Base-by-base conservation (phyloP, 2,888 invertebrate species). In the Platycheirus albimanus region DNA sequence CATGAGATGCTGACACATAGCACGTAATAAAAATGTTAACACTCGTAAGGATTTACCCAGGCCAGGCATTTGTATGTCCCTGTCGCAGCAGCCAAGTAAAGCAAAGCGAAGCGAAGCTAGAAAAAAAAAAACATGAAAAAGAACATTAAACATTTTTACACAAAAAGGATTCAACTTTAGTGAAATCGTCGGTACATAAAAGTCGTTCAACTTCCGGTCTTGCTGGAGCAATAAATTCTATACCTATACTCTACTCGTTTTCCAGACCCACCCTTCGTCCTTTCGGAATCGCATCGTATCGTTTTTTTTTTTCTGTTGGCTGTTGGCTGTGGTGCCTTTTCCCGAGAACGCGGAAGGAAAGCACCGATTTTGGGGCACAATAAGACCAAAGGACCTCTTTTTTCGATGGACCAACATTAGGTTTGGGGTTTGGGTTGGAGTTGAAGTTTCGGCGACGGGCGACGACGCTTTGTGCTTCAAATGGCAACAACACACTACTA, bases 21-120 rank as follows among this genome's bases (percentile, higher is more conserved):
- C 81, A 83, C 81, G 81, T 78, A 83, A 83, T 77, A 77, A 83
- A 83, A 83, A 77, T 83, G 77, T 77, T 83, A 77, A 77, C 81
- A 77, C 81, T 77, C 52, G 24, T 56, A 58, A 49, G 56, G 63
- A 47, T 33, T 33, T 49, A 20, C 51, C 58, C 43, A 24, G 11
- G 43, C 54, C 63, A 58, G 33, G 71, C 77, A 71, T 63, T 56
- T 77, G 54, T 77, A 61, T 77, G 76, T 77, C 77, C 61, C 61
- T 61, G 64, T 64, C 61, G 61, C 61, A 19, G 4, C 13, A 49
- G 24, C 49, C n/a, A n/a, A 47, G 20, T 3, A 49, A 3, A 51
- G 15, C 51, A 51, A 28, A 28, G 33, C 63, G 30, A 30, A 47
- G 47, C 33, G 28, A 58, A 58, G 19, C 58, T 47, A 49, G 19